Evolutionary conservation across 2,888 invertebrate species (phyloP).

Genomic region (Agrotis clavis): DNA sequence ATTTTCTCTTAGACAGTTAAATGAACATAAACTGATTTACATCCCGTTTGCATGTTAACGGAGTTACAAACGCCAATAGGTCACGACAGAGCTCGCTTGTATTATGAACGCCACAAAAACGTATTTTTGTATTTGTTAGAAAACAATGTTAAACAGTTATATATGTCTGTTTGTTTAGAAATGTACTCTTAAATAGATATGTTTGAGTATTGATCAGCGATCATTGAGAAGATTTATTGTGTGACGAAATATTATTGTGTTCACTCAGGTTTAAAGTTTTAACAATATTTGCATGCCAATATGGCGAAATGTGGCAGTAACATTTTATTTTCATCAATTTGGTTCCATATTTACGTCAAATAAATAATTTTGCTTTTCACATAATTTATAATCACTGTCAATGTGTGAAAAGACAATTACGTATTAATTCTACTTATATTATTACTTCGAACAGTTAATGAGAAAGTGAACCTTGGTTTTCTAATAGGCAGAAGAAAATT

Average conservation of each 20-base stretch:
- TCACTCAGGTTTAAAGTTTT: too few species aligned
- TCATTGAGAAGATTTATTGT: background rate
- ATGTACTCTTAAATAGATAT: background rate
- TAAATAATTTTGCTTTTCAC: too few species aligned
- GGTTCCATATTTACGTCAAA: too few species aligned
- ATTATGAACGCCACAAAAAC: conserved; percentile 35
- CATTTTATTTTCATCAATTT: too few species aligned
- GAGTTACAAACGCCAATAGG: conserved; percentile 68
- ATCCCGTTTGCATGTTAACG: conserved; percentile 74
- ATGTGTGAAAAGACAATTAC: too few species aligned
- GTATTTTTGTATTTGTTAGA: conserved; percentile 29
- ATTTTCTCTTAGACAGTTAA: conserved; percentile 74
- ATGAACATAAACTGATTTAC: conserved; percentile 76
- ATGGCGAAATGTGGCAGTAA: too few species aligned
- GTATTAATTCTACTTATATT: too few species aligned
- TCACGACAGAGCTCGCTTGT: conserved; percentile 51
- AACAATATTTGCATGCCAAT: too few species aligned
- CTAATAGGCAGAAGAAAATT: too few species aligned
- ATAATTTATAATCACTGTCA: too few species aligned
- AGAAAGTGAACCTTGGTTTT: too few species aligned
- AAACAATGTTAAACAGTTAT: conserved; percentile 51
- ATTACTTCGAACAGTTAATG: too few species aligned
- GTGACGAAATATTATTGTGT: background rate
- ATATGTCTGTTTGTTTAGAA: conserved; percentile 4
- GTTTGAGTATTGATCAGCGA: background rate